Conservation (phyloP, 2,113 vertebrate species). For the Caloenas nicobarica region DNA sequence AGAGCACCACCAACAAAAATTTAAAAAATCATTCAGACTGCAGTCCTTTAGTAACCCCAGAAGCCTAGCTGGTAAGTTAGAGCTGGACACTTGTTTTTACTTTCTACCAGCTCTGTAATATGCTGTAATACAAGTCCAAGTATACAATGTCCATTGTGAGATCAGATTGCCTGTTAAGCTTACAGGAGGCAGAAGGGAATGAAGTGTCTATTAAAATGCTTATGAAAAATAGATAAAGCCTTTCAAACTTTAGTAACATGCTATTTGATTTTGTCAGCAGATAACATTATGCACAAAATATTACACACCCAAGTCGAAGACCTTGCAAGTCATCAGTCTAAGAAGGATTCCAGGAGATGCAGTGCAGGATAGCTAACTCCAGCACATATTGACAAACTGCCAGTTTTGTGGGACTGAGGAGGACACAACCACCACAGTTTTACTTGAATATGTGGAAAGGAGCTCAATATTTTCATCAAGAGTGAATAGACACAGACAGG, state of each 20-base stretch:
- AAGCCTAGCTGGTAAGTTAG: background rate
- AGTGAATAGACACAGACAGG: background rate
- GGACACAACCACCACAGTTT: background rate
- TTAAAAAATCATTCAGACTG: background rate
- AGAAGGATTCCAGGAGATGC: background rate
- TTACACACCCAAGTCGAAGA: background rate
- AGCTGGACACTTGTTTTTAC: background rate
- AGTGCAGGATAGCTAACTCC: background rate
- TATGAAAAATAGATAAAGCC: conserved; percentile 66
- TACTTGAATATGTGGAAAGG: background rate
- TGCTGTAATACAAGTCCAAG: background rate
- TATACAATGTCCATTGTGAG: background rate
- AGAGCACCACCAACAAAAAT: background rate
- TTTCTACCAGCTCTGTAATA: background rate
- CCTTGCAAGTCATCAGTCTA: conserved; percentile 23
- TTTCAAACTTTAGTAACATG: conserved; percentile 61
- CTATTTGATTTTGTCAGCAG: conserved; percentile 56
- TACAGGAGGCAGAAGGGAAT: conserved; percentile 1
- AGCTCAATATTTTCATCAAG: background rate
- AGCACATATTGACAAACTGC: background rate
- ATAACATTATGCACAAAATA: conserved; percentile 21
- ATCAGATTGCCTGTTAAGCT: conserved; percentile 18
- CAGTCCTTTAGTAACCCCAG: background rate
- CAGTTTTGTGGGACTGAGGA: background rate
- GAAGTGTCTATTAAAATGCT: conserved; percentile 45